These are phyloP conservation scores for Mycalesis mineus DNA, from an alignment of 2,888 invertebrate genomes.

Conservation along the genomic window DNA sequence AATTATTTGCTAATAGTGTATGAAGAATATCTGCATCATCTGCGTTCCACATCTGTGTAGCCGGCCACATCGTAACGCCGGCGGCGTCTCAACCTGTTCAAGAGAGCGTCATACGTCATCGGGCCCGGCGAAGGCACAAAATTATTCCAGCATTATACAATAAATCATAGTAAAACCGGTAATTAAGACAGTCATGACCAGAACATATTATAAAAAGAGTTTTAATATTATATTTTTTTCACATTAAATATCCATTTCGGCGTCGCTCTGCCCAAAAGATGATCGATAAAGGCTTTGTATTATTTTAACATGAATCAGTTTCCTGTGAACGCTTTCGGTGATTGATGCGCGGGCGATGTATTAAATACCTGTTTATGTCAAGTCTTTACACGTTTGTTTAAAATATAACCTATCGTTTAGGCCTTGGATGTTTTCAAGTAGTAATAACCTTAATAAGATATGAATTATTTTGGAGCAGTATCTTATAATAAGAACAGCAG, in stretches of 20 bases:
- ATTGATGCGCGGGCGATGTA: constrained; percentile 16
- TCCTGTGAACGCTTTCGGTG: constrained; percentile 16
- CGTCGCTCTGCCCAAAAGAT: constrained; percentile 56
- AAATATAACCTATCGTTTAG: constrained; percentile 10
- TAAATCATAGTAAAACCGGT: constrained; percentile 76
- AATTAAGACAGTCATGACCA: constrained; percentile 77
- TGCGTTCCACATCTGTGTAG: constrained; percentile 20
- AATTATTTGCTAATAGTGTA: too few relatives aligned
- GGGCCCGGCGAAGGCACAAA: constrained; percentile 51
- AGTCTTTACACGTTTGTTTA: constrained; percentile 14
- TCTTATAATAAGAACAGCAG: too few relatives aligned
- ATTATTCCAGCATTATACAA: constrained; percentile 73
- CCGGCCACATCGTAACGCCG: constrained; percentile 53
- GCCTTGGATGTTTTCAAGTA: too few relatives aligned
- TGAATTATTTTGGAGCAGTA: too few relatives aligned
- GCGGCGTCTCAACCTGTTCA: constrained; percentile 67
- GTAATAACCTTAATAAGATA: too few relatives aligned
- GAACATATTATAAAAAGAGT: constrained; percentile 68
- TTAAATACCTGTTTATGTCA: constrained; percentile 13
- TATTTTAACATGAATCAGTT: constrained; percentile 29
- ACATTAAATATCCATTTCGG: constrained; percentile 74
- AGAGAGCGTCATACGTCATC: constrained; percentile 71
- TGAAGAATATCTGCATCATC: too few relatives aligned
- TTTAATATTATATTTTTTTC: constrained; percentile 50
- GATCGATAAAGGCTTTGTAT: constrained; percentile 49